These are phyloP conservation scores for Xenopus borealis DNA, from an alignment of 2,113 vertebrate genomes.

Conservation along the genomic window DNA sequence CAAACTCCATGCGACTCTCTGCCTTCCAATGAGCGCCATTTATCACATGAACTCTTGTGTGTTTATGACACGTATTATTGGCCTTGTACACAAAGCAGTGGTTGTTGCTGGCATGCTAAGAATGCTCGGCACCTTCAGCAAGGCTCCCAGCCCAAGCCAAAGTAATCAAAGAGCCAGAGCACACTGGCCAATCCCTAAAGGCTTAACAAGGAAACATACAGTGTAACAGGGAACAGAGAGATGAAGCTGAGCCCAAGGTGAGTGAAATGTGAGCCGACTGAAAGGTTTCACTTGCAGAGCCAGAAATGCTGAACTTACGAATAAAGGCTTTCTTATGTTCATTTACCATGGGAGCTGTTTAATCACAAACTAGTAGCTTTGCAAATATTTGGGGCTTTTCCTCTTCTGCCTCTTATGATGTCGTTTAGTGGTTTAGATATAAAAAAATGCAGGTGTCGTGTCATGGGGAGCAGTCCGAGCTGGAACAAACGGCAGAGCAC, in stretches of 20 bases:
- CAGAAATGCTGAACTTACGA: slow-evolving; percentile 7
- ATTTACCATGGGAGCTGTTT: slow-evolving; percentile 34
- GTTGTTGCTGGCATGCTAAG: slow-evolving; percentile 9
- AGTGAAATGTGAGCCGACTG: slow-evolving; percentile 29
- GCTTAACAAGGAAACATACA: slow-evolving; percentile 30
- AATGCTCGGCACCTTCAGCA: slow-evolving; percentile 8
- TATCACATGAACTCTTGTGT: background rate
- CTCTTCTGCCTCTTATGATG: background rate
- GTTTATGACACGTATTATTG: background rate
- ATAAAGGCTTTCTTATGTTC: slow-evolving; percentile 18
- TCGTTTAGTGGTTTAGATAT: background rate
- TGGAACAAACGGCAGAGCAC: background rate
- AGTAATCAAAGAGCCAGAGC: slow-evolving; percentile 1
- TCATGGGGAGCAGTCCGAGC: background rate
- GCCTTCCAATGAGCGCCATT: too few species aligned
- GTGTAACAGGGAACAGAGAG: background rate
- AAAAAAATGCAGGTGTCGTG: background rate
- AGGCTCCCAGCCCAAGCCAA: slow-evolving; percentile 13
- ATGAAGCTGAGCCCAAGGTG: slow-evolving; percentile 28
- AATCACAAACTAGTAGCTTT: slow-evolving; percentile 17
- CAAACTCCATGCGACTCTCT: slow-evolving; percentile 5
- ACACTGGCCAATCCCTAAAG: slow-evolving; percentile 16
- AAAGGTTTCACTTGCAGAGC: slow-evolving; percentile 18
- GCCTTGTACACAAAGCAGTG: background rate
- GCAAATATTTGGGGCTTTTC: background rate